These are phyloP conservation scores for Polymixis flavicincta DNA, from an alignment of 2,888 invertebrate genomes.

Conservation along the genomic window DNA sequence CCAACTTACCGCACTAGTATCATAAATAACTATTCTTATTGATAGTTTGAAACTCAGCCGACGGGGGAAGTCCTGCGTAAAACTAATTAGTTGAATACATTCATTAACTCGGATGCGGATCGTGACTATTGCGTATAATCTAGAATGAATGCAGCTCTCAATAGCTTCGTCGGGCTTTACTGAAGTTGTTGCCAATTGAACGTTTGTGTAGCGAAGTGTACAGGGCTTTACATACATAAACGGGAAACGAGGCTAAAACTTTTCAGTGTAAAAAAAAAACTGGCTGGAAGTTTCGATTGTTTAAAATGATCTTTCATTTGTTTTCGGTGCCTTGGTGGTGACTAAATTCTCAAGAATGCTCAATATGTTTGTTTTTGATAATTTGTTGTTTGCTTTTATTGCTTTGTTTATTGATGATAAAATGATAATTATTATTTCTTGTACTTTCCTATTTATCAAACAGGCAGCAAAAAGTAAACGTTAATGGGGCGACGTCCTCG, in stretches of 20 bases:
- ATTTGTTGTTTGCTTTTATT: too few relatives aligned
- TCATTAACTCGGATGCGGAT: neutral
- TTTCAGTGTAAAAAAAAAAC: neutral
- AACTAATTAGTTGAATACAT: conserved; percentile 30
- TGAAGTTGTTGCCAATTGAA: neutral
- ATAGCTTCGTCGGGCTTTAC: neutral
- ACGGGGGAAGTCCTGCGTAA: neutral
- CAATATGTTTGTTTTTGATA: too few relatives aligned
- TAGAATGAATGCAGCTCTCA: neutral
- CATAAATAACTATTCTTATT: too few relatives aligned
- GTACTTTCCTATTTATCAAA: too few relatives aligned
- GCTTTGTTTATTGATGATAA: too few relatives aligned
- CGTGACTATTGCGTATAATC: conserved; percentile 5
- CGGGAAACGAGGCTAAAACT: neutral
- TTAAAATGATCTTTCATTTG: neutral
- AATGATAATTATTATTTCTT: too few relatives aligned
- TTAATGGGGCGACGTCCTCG: too few relatives aligned
- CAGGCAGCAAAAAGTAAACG: too few relatives aligned
- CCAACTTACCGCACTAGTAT: too few relatives aligned
- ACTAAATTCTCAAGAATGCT: too few relatives aligned
- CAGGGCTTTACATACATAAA: too few relatives aligned
- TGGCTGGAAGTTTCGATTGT: conserved; percentile 5
- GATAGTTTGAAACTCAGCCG: neutral
- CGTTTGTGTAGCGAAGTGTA: neutral
- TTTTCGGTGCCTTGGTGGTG: too few relatives aligned